Conservation (phyloP, 2,888 invertebrate genomes). For the Heteromyza rotundicornis region DNA sequence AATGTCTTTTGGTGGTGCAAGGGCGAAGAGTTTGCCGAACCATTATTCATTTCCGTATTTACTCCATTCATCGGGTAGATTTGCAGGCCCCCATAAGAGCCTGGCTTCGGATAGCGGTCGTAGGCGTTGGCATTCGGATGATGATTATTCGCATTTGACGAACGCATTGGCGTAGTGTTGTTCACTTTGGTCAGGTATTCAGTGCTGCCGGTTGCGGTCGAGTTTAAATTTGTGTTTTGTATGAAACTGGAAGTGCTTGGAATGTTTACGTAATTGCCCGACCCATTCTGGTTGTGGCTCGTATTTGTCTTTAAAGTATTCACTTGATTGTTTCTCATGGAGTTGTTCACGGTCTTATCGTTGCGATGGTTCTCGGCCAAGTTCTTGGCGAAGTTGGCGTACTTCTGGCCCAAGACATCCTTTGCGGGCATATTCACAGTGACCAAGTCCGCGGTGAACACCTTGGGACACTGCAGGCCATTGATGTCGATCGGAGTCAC, state of each 20-base stretch:
- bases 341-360: slow-evolving; percentile 53
- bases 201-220: slow-evolving; percentile 27
- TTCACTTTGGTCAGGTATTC: slow-evolving; percentile 56
- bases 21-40: slow-evolving; percentile 29
- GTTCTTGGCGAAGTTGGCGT: slow-evolving; percentile 70
- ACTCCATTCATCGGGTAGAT: slow-evolving; percentile 61
- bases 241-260: slow-evolving; percentile 48
- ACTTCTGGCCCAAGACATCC: slow-evolving; percentile 76
- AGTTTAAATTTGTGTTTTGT: slow-evolving; percentile 38
- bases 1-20: slow-evolving; percentile 30
- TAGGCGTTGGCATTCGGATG: slow-evolving; percentile 50
- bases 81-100: slow-evolving; percentile 56
- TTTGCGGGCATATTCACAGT: slow-evolving; percentile 84
- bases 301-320: slow-evolving; percentile 30
- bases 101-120: slow-evolving; percentile 61
- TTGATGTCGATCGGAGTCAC: slow-evolving; percentile 65
- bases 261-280: slow-evolving; percentile 54
- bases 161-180: slow-evolving; percentile 34
- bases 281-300: slow-evolving; percentile 22
- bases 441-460: slow-evolving; percentile 78
- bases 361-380: slow-evolving; percentile 64
- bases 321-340: slow-evolving; percentile 47
- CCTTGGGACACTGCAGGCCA: slow-evolving; percentile 71
- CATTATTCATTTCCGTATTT: slow-evolving; percentile 59
- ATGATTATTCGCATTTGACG: slow-evolving; percentile 14